Evolutionary conservation across 1,140 invertebrate genomes (phyloP).

Genomic region (Monochamus saltuarius): DNA sequence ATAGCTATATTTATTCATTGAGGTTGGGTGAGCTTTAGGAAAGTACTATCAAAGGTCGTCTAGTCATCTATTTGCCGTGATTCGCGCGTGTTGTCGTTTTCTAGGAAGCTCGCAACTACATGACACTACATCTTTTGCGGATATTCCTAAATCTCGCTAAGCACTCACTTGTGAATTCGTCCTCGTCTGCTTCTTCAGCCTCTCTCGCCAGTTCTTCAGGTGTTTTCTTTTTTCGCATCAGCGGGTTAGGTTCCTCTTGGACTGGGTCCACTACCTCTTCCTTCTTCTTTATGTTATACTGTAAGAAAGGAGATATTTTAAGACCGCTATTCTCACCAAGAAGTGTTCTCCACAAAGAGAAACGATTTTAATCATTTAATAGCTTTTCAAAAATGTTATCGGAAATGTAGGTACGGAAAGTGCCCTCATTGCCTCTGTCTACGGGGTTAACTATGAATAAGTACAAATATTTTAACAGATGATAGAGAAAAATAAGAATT

Average conservation of each 20-base stretch:
- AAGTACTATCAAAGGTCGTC: constrained; percentile 17
- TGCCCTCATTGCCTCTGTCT: no score
- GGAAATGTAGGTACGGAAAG: no score
- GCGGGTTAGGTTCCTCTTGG: constrained; percentile 82
- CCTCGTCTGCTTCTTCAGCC: constrained; percentile 90
- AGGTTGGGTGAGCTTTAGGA: constrained; percentile 4
- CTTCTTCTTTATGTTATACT: constrained; percentile 99
- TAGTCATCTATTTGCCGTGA: constrained; percentile 6
- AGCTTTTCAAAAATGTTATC: no score
- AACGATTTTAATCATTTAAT: no score
- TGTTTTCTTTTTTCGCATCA: constrained; percentile 97
- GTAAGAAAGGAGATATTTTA: constrained; percentile 52
- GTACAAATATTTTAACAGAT: no score
- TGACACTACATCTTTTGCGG: constrained; percentile 41
- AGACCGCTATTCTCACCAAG: background rate
- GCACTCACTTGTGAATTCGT: constrained; percentile 94
- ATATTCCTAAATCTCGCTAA: constrained; percentile 38
- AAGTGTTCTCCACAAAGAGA: no score
- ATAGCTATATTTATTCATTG: constrained; percentile 8
- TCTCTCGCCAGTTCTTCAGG: constrained; percentile 94
- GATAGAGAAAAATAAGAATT: no score
- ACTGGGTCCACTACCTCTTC: constrained; percentile 77
- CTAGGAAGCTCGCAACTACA: constrained; percentile 25
- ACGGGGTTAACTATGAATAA: no score
- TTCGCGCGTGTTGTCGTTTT: background rate